Evolutionary conservation across 2,888 invertebrate species (phyloP).

Genomic region (Willowsia nigromaculata): DNA sequence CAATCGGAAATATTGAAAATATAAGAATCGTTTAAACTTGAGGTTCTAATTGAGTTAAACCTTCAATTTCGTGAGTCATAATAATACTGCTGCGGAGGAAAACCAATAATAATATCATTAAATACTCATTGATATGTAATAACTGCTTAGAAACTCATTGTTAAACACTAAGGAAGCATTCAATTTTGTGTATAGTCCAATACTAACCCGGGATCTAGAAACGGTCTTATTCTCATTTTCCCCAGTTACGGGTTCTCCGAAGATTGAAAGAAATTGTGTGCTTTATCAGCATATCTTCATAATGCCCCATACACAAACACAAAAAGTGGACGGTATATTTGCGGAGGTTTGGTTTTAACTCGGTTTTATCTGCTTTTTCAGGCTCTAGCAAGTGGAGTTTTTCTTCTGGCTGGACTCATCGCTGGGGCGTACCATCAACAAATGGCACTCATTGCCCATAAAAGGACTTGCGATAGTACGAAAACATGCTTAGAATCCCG

Average conservation of each 20-base stretch:
- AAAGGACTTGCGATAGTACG: slow-evolving; percentile 93
- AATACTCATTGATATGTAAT: too few relatives aligned
- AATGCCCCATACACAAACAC: not conserved
- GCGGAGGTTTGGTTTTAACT: not conserved
- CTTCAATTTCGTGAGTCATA: too few relatives aligned
- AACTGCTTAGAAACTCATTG: too few relatives aligned
- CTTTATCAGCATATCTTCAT: not conserved
- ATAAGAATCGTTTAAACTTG: too few relatives aligned
- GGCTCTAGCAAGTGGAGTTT: slow-evolving; percentile 88
- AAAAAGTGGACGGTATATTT: not conserved
- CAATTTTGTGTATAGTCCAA: not conserved
- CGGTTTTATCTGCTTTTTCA: slow-evolving; percentile 80
- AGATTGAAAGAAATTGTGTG: not conserved
- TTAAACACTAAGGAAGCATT: not conserved
- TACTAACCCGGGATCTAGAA: not conserved
- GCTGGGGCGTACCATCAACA: slow-evolving; percentile 94
- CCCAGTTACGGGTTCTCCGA: not conserved
- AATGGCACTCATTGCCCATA: slow-evolving; percentile 92
- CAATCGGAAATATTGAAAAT: too few relatives aligned
- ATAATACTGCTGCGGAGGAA: not conserved
- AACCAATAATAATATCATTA: not conserved
- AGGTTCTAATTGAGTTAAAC: too few relatives aligned
- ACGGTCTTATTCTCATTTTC: not conserved
- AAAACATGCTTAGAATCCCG: slow-evolving; percentile 94
- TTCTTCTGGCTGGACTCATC: slow-evolving; percentile 88